phyloP scores from a whole-genome alignment of 2,888 invertebrate species.

The Tachina grossa region DNA sequence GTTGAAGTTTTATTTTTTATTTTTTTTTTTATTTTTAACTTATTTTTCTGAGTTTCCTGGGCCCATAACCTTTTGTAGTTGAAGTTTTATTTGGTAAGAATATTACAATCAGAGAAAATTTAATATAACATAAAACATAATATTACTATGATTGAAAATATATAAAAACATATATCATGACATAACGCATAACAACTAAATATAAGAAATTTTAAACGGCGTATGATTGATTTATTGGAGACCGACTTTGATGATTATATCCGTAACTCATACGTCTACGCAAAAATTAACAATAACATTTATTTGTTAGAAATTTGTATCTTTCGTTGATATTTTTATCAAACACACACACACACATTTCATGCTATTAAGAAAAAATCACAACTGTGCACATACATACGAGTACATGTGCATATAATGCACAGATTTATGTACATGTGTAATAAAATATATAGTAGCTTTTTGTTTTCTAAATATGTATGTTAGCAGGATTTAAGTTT shows the following conservation, averaged over 20 bases:
- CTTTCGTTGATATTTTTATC: neutral
- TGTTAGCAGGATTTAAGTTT: conserved; percentile 36
- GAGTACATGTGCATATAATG: neutral
- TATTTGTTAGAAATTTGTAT: conserved; percentile 42
- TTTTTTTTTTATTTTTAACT: too few relatives aligned
- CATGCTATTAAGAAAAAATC: neutral
- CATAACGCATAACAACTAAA: too few relatives aligned
- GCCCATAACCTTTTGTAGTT: too few relatives aligned
- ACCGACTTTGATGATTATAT: conserved; percentile 36
- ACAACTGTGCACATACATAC: neutral
- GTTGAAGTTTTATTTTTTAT: too few relatives aligned
- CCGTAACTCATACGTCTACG: conserved; percentile 51
- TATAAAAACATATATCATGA: too few relatives aligned
- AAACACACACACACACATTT: neutral
- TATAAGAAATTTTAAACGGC: conserved; percentile 35
- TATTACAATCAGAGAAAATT: too few relatives aligned
- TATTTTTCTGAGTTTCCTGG: too few relatives aligned
- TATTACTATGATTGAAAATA: too few relatives aligned
- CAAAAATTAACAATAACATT: conserved; percentile 48
- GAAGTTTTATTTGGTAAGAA: too few relatives aligned
- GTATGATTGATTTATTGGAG: conserved; percentile 54
- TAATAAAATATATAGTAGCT: neutral
- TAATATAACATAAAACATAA: too few relatives aligned
- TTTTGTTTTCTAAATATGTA: conserved; percentile 3
- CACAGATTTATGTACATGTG: conserved; percentile 6